A percentile compares a stretch with the other conserved stretches of the same genome.
These are phyloP conservation scores for Macropodus opercularis DNA, from an alignment of 2,797 vertebrate species.

Conservation along the genomic window DNA sequence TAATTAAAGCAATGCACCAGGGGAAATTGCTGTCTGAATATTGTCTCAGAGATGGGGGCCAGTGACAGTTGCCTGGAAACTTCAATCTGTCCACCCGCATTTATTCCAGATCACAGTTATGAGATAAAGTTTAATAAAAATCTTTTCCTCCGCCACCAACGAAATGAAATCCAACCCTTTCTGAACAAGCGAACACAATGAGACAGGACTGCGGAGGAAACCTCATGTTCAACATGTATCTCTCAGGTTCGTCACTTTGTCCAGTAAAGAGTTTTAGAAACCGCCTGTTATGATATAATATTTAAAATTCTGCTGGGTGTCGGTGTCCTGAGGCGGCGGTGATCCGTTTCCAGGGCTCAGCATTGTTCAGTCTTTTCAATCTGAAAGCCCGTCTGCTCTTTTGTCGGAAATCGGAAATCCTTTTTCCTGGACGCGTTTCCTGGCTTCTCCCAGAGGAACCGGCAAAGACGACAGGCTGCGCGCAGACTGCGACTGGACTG, in stretches of 20 bases:
- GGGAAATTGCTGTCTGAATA: constrained; percentile 98
- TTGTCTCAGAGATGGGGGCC: constrained; percentile 87
- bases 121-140: constrained; percentile 92
- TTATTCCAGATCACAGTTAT: constrained; percentile 89
- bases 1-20: constrained; percentile 95
- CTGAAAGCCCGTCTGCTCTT: constrained; percentile 86
- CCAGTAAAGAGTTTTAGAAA: constrained; percentile 36
- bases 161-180: constrained; percentile 85
- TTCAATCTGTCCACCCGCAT: constrained; percentile 86
- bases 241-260: constrained; percentile 89
- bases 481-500: constrained; percentile 32
- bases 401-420: constrained; percentile 98
- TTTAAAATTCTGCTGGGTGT: constrained; percentile 26
- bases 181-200: constrained; percentile 87
- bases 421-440: constrained; percentile 99
- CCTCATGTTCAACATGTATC: constrained; percentile 99
- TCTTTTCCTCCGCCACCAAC: constrained; percentile 78
- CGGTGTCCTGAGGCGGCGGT: constrained; percentile 24
- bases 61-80: constrained; percentile 92
- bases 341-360: constrained; percentile 45
- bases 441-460: constrained; percentile 81
- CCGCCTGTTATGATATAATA: not conserved
- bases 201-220: constrained; percentile 93
- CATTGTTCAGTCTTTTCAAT: constrained; percentile 68
- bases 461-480: constrained; percentile 60